Conservation (phyloP, 2,797 vertebrate genomes). For the Anabas testudineus region DNA sequence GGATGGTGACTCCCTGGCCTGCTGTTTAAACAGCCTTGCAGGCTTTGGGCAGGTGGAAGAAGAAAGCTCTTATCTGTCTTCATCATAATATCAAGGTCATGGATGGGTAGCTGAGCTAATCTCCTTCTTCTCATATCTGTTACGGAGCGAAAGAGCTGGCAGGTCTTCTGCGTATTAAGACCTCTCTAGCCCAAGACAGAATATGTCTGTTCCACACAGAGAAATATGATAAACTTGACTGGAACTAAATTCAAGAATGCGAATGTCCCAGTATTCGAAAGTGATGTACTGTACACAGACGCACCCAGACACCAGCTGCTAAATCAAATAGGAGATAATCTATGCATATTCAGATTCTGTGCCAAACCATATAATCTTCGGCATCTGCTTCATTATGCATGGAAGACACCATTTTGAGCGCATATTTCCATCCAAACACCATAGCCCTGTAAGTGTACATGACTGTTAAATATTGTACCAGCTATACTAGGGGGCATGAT, state of each 20-base stretch:
- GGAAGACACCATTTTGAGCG: slow-evolving; percentile 63
- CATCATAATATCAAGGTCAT: slow-evolving; percentile 83
- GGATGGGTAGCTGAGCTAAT: slow-evolving; percentile 82
- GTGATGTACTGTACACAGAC: slow-evolving; percentile 69
- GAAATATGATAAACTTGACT: slow-evolving; percentile 69
- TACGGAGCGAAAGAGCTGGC: slow-evolving; percentile 73
- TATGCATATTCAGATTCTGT: slow-evolving; percentile 77
- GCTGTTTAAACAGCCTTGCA: slow-evolving; percentile 77
- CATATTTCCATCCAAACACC: slow-evolving; percentile 61
- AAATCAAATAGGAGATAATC: slow-evolving; percentile 80
- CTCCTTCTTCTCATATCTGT: slow-evolving; percentile 80
- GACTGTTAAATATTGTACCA: slow-evolving; percentile 66
- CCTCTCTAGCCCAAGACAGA: slow-evolving; percentile 74
- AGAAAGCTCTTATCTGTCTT: slow-evolving; percentile 81
- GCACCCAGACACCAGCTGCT: slow-evolving; percentile 75
- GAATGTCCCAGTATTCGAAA: slow-evolving; percentile 52
- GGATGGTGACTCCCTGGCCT: slow-evolving; percentile 66
- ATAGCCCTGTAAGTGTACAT: slow-evolving; percentile 53
- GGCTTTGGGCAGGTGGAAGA: slow-evolving; percentile 78
- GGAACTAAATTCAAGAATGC: slow-evolving; percentile 61
- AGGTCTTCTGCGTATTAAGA: slow-evolving; percentile 72
- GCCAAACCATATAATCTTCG: slow-evolving; percentile 80
- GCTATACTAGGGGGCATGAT: slow-evolving; percentile 52
- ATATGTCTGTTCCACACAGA: slow-evolving; percentile 71
- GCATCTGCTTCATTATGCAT: slow-evolving; percentile 80